phyloP scores from a whole-genome alignment of 2,797 vertebrate species.

The Eospalax fontanierii region DNA sequence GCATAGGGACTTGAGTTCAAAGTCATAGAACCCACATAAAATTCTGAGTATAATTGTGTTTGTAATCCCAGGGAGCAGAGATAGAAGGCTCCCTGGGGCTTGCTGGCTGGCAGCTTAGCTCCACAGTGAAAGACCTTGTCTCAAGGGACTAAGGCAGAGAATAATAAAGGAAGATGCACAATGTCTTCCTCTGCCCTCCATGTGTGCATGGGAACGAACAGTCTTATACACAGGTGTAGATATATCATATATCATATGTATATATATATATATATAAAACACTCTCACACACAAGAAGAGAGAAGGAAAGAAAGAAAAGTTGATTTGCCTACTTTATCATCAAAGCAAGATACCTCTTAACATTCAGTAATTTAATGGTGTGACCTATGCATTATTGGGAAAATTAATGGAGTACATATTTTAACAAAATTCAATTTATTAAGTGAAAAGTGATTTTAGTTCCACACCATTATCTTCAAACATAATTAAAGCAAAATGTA shows the following conservation, averaged over 20 bases:
- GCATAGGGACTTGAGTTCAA: not conserved
- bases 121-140: not conserved
- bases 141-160: not conserved
- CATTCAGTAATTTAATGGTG: constrained; percentile 67
- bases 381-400: constrained; percentile 60
- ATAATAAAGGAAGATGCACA: not conserved
- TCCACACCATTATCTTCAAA: constrained; percentile 73
- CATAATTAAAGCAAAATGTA: constrained; percentile 11
- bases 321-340: constrained; percentile 17
- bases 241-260: too few relatives aligned
- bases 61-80: not conserved
- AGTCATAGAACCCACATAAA: not conserved
- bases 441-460: constrained; percentile 75
- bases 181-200: not conserved
- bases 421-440: constrained; percentile 73
- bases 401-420: constrained; percentile 75
- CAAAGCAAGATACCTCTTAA: constrained; percentile 43
- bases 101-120: not conserved
- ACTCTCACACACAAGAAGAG: not conserved
- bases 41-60: not conserved
- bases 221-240: not conserved
- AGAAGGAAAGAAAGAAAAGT: not conserved
- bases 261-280: too few relatives aligned
- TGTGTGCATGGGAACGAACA: not conserved
- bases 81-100: not conserved